These are phyloP conservation scores for Lasiurus borealis DNA, from an alignment of 2,113 vertebrate genomes.

Conservation along the genomic window DNA sequence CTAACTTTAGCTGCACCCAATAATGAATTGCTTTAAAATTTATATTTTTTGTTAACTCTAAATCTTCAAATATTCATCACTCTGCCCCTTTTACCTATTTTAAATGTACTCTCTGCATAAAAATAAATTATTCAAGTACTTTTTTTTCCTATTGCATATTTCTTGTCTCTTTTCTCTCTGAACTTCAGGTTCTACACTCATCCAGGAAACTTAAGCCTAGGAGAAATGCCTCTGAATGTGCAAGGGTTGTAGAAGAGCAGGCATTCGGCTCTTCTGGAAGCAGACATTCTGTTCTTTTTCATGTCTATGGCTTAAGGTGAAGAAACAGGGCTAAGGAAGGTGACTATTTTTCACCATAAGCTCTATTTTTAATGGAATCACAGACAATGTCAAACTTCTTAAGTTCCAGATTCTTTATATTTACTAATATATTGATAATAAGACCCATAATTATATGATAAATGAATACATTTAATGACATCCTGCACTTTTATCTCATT, in stretches of 20 bases:
- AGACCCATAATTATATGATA: not conserved
- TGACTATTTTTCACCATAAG: not conserved
- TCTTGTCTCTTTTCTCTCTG: not conserved
- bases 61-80: not conserved
- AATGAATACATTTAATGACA: conserved; percentile 83
- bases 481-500: not conserved
- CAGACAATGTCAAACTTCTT: not conserved
- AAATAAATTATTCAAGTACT: not conserved
- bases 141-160: not conserved
- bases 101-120: not conserved
- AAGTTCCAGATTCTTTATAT: not conserved
- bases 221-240: not conserved
- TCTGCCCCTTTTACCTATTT: not conserved
- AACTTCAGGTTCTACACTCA: not conserved
- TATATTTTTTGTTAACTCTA: not conserved
- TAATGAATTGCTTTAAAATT: not conserved
- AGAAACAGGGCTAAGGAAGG: not conserved
- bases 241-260: not conserved
- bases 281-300: not conserved
- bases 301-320: not conserved
- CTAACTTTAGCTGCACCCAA: not conserved
- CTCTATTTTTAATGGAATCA: not conserved
- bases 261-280: not conserved
- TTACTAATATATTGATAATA: not conserved
- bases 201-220: not conserved